phyloP scores from a whole-genome alignment of 1,140 invertebrate genomes.

The Drosophila murphyi region DNA sequence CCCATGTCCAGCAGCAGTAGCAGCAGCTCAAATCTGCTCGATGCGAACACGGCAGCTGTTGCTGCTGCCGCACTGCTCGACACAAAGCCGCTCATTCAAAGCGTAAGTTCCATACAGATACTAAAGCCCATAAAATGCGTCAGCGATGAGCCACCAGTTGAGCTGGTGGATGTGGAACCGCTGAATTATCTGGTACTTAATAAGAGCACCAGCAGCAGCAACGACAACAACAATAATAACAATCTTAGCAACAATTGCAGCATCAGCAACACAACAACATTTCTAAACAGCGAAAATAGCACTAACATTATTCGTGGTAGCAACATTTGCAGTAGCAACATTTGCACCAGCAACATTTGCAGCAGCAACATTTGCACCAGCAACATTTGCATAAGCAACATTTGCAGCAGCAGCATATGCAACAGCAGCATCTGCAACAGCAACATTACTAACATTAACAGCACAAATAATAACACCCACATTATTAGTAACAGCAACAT shows the following conservation, averaged over 20 bases:
- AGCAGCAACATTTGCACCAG: neutral
- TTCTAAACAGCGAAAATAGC: neutral
- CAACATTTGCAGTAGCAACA: constrained; percentile 1
- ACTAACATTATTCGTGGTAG: neutral
- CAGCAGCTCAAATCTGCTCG: constrained; percentile 74
- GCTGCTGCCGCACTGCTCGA: constrained; percentile 71
- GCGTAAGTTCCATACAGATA: constrained; percentile 71
- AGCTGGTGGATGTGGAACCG: neutral
- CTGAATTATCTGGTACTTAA: constrained; percentile 9
- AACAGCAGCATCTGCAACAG: constrained; percentile 1
- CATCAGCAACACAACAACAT: neutral
- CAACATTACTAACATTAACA: neutral
- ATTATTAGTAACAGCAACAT: constrained; percentile 3
- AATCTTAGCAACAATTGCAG: neutral
- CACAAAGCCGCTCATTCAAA: constrained; percentile 85
- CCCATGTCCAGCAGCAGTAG: constrained; percentile 87
- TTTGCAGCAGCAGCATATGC: constrained; percentile 1
- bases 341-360: neutral
- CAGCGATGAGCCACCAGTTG: constrained; percentile 13
- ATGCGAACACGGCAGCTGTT: constrained; percentile 69
- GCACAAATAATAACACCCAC: neutral
- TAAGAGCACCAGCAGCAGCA: neutral
- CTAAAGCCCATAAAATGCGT: constrained; percentile 4
- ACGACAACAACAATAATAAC: constrained; percentile 16
- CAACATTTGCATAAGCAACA: neutral